Percentiles rank a stretch among this genome's conserved stretches.
phyloP scores from a whole-genome alignment of 2,888 invertebrate genomes.

The Drosophila multiciliata region DNA sequence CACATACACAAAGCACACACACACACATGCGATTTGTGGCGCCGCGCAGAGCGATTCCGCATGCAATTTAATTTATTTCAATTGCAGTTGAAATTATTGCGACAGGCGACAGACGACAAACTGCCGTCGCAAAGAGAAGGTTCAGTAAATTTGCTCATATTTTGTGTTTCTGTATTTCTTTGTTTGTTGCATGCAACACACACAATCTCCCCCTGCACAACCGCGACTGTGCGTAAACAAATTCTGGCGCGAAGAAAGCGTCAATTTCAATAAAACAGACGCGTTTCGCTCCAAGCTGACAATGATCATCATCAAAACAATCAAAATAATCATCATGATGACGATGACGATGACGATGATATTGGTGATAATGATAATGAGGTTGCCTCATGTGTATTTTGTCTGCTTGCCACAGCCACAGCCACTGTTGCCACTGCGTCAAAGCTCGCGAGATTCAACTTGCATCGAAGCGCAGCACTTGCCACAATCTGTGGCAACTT shows the following conservation, averaged over 20 bases:
- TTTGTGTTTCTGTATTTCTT: conserved; percentile 27
- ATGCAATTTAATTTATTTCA: conserved; percentile 81
- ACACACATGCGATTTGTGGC: conserved; percentile 53
- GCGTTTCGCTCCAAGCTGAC: conserved; percentile 23
- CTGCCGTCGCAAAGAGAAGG: conserved; percentile 45
- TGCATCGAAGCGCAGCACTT: conserved; percentile 28
- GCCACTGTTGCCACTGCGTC: conserved; percentile 32
- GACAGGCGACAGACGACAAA: conserved; percentile 61
- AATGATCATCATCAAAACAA: conserved; percentile 2
- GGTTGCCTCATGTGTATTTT: conserved; percentile 25
- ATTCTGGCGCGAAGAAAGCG: conserved; percentile 64
- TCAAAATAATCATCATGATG: conserved; percentile 12
- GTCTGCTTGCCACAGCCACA: conserved; percentile 42
- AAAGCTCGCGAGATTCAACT: conserved; percentile 34
- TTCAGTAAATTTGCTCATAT: conserved; percentile 64
- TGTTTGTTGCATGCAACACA: conserved; percentile 28
- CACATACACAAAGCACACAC: conserved; percentile 39
- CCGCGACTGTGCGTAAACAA: conserved; percentile 66
- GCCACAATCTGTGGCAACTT: conserved; percentile 2
- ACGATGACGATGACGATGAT: conserved; percentile 10
- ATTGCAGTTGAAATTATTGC: conserved; percentile 77
- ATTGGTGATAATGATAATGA: conserved; percentile 17
- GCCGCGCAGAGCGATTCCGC: conserved; percentile 46
- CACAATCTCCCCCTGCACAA: not conserved
- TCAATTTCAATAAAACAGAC: conserved; percentile 81